Evolutionary conservation across 2,797 vertebrate genomes (phyloP).

Genomic region (Mus spretus): DNA sequence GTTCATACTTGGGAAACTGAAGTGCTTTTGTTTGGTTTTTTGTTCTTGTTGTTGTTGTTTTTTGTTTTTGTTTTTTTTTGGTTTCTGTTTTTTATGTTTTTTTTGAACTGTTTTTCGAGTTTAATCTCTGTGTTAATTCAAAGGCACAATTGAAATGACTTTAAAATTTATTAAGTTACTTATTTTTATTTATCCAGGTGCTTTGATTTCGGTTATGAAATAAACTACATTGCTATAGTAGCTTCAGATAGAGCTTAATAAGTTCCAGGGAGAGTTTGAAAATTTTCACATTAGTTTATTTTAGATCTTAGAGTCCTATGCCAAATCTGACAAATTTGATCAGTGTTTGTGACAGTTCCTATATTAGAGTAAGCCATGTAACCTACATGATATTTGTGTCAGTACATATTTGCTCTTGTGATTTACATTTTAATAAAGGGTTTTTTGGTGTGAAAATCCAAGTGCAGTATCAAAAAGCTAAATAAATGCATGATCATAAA

Average conservation of each 20-base stretch:
- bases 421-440: not conserved
- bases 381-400: constrained; percentile 51
- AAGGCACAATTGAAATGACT: constrained; percentile 77
- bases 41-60: no score
- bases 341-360: constrained; percentile 54
- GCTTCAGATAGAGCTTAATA: constrained; percentile 56
- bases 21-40: constrained; percentile 59
- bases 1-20: constrained; percentile 68
- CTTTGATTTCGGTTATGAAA: constrained; percentile 81
- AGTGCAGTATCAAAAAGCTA: not conserved
- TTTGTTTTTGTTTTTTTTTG: no score
- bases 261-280: constrained; percentile 69
- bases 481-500: not conserved
- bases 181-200: constrained; percentile 68
- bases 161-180: constrained; percentile 84
- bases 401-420: constrained; percentile 46
- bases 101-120: constrained; percentile 71
- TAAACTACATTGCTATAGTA: constrained; percentile 81
- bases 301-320: constrained; percentile 65
- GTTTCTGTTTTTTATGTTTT: no score
- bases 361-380: constrained; percentile 57
- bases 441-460: not conserved
- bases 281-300: constrained; percentile 45
- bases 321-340: constrained; percentile 61
- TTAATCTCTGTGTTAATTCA: constrained; percentile 65